phyloP scores from a whole-genome alignment of 2,888 invertebrate genomes.

The Phyllotreta cruciferae region DNA sequence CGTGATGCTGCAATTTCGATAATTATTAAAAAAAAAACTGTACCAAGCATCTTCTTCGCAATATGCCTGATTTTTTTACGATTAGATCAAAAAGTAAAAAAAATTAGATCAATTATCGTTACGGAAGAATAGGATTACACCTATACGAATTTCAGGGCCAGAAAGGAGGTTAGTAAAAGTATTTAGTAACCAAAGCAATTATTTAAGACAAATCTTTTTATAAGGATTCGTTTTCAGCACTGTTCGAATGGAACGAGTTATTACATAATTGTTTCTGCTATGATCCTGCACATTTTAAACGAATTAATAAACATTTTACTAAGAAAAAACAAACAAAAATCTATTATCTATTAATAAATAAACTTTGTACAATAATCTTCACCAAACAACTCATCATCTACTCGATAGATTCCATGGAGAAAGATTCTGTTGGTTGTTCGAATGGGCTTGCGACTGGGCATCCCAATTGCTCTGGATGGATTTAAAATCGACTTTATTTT shows the following conservation, averaged over 20 bases:
- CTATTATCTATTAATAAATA: conserved; percentile 2
- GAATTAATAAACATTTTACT: not conserved
- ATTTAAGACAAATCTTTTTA: conserved; percentile 30
- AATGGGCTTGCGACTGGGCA: too few relatives aligned
- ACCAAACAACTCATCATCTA: too few relatives aligned
- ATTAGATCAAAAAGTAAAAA: not conserved
- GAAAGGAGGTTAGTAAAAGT: conserved; percentile 40
- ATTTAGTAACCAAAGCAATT: conserved; percentile 32
- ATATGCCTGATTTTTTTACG: not conserved
- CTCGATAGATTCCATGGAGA: too few relatives aligned
- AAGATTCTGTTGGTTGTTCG: too few relatives aligned
- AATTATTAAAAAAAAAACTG: too few relatives aligned
- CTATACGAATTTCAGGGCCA: conserved; percentile 23
- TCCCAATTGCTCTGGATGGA: too few relatives aligned
- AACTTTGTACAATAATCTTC: too few relatives aligned
- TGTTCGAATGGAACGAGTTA: conserved; percentile 29
- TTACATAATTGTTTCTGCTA: not conserved
- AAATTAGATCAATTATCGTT: conserved; percentile 3
- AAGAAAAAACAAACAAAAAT: not conserved
- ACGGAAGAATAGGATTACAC: conserved; percentile 13
- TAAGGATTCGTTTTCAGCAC: conserved; percentile 33
- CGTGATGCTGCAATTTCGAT: too few relatives aligned
- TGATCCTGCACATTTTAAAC: too few relatives aligned
- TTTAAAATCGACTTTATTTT: too few relatives aligned
- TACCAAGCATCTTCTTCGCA: not conserved